Percentiles rank a stretch among this genome's conserved stretches.
Conservation (phyloP, 30 jellyfish, hydroid and myxozoan species). For the Chironex yamaguchii region DNA sequence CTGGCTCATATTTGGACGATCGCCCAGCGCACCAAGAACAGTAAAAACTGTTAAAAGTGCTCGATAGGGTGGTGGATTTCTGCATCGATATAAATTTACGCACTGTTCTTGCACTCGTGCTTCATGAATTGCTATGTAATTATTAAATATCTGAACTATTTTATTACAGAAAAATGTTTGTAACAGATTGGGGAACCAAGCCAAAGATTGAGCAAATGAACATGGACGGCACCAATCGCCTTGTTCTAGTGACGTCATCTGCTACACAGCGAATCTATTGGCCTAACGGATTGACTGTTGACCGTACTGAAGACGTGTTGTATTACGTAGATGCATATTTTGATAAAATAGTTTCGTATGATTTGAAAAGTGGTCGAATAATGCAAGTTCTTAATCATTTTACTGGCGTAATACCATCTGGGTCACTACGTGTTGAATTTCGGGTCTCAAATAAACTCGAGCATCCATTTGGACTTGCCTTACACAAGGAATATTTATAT, state of each 20-base stretch:
- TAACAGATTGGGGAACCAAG: background rate
- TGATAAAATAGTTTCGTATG: background rate
- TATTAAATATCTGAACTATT: too few relatives aligned
- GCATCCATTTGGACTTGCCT: conserved; percentile 78
- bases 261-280: background rate
- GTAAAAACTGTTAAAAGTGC: too few relatives aligned
- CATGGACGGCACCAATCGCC: background rate
- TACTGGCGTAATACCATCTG: background rate
- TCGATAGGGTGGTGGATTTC: too few relatives aligned
- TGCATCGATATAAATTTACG: too few relatives aligned
- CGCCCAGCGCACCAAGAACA: too few relatives aligned
- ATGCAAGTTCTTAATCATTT: background rate
- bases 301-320: background rate
- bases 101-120: too few relatives aligned
- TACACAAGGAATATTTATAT: conserved; percentile 68
- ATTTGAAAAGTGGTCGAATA: background rate
- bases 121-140: too few relatives aligned
- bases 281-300: background rate
- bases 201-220: background rate
- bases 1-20: too few relatives aligned
- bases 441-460: background rate
- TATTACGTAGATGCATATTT: background rate
- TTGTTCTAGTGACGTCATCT: background rate
- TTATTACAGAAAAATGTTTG: too few relatives aligned
- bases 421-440: background rate